Percentiles rank a stretch among this genome's conserved stretches.
Conservation (phyloP, 2,797 vertebrate species). For the Synaphobranchus kaupii region DNA sequence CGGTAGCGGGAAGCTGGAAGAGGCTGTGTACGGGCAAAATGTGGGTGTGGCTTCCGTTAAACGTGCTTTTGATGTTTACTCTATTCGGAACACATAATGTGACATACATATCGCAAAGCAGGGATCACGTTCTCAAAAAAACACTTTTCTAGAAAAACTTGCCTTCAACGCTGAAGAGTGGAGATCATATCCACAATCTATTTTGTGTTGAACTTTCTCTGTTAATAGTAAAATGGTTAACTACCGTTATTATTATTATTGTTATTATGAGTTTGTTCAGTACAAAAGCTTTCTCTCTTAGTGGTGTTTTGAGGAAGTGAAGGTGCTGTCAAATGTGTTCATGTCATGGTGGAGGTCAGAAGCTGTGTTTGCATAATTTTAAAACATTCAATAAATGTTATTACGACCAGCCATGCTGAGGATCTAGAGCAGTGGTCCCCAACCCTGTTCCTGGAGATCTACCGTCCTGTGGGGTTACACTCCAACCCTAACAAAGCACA, state of each 20-base stretch:
- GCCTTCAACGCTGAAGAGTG: no score
- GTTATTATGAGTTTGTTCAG: neutral
- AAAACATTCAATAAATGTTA: no score
- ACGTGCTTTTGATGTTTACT: neutral
- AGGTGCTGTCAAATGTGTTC: neutral
- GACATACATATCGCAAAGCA: neutral
- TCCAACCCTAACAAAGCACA: no score
- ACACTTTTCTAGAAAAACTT: neutral
- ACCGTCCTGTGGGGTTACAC: no score
- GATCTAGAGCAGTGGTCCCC: no score
- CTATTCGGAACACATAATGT: neutral
- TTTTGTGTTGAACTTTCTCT: neutral
- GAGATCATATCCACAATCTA: neutral
- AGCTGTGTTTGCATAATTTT: neutral
- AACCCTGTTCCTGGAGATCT: no score
- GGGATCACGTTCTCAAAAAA: neutral
- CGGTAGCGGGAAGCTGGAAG: conserved; percentile 78
- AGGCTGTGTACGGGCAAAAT: conserved; percentile 82
- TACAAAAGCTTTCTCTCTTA: neutral
- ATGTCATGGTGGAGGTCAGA: neutral
- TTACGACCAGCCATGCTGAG: no score
- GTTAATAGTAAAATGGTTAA: no score
- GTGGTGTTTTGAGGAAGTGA: neutral
- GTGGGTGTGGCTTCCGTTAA: conserved; percentile 60
- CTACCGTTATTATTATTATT: no score